Conservation (phyloP, 1,140 invertebrate species). For the Aphaenogaster floridana region DNA sequence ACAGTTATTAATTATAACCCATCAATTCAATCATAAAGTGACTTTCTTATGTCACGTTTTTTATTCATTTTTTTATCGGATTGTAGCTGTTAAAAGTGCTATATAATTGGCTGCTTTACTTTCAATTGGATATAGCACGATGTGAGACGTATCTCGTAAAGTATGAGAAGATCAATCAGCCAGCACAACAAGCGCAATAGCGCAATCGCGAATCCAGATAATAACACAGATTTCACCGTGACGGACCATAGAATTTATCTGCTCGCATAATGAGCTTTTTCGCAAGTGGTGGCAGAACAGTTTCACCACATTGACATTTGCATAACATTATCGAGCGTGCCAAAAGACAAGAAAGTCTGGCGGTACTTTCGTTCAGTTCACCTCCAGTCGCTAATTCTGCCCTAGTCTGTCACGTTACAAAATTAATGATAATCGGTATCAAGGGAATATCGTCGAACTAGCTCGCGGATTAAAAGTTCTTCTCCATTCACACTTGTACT, state of each 20-base stretch:
- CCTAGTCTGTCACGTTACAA: neutral
- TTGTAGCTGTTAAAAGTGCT: neutral
- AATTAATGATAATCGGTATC: constrained; percentile 31
- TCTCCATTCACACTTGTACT: neutral
- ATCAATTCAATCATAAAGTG: neutral
- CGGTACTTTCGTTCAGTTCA: constrained; percentile 4
- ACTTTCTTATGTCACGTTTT: neutral
- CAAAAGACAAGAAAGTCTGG: constrained; percentile 18
- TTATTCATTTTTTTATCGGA: neutral
- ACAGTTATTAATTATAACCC: neutral
- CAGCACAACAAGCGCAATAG: neutral
- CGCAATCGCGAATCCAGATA: constrained; percentile 23
- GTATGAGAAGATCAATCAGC: constrained; percentile 23
- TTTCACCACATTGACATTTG: constrained; percentile 64
- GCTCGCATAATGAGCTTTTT: constrained; percentile 44
- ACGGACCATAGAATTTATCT: constrained; percentile 43
- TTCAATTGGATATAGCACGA: constrained; percentile 2
- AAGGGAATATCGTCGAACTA: neutral
- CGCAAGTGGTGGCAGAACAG: constrained; percentile 30
- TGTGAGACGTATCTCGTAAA: constrained; percentile 7
- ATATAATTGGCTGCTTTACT: neutral
- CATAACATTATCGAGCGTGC: constrained; percentile 35
- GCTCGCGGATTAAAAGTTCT: neutral
- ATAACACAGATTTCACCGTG: constrained; percentile 41
- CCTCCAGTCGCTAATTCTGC: constrained; percentile 28